Evolutionary conservation across 2,888 invertebrate genomes (phyloP), one percentile per base, ranked within the genome.

Genomic region (Trisateles emortualis): DNA sequence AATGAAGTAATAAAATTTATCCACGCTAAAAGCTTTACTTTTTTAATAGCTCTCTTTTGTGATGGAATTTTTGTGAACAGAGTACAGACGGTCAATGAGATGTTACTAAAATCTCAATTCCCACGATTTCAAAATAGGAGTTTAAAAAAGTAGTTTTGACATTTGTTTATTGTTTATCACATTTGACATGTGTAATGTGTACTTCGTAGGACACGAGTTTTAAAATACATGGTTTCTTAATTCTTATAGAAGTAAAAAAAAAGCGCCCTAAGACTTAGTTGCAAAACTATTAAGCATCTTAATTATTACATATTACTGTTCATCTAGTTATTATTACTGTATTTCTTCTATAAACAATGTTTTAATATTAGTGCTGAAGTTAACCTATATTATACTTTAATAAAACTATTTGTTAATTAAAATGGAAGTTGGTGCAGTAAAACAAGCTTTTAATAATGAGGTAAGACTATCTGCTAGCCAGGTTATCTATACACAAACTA

Each of bases 401-500:
- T 3, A 33, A 11, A 10, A 3, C 10, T 1, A 14, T 40, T 54
- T 43, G 56, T 45, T 46, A 11, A 22, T 17, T 10, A 81, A 66
- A 75, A 92, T 92, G 92, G 92, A 92, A 80, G 85, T 92, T 40
- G 92, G 92, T 19, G 92, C 92, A 22, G 91, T 92, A 9, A 92
- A 92, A 79, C 92, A 92, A 69, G 91, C 89, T 0, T 92, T 90
- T 65, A 92, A 92, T 66, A 92, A 89, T 74, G 92, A 92, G 85
- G 92, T 92, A 61, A 56, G 60, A 35, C 19, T 38, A n/a, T 43
- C 19, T 5, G 6, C 0, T 19, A 1, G n/a, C n/a, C n/a, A n/a
- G n/a, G n/a, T n/a, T n/a, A n/a, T n/a, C n/a, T n/a, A n/a, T n/a
- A n/a, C n/a, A n/a, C n/a, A n/a, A n/a, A n/a, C n/a, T n/a, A n/a